A percentile compares a stretch with the other conserved stretches of the same genome.
phyloP scores from a whole-genome alignment of 2,113 vertebrate genomes.

The Carassius gibelio region DNA sequence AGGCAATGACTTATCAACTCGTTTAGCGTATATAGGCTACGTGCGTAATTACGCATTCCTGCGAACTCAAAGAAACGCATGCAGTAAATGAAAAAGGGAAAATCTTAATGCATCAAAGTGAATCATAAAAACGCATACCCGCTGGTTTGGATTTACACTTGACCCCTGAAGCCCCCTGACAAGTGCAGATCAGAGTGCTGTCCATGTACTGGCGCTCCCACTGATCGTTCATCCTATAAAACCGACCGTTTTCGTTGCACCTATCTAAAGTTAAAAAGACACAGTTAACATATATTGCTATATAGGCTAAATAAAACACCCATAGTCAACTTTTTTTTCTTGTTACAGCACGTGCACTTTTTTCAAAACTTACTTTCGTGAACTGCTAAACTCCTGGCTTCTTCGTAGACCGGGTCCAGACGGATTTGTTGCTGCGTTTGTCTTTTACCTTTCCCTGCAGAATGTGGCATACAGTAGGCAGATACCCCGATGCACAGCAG shows the following conservation, averaged over 20 bases:
- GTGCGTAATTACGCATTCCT: neutral
- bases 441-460: constrained; percentile 70
- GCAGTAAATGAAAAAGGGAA: accelerated
- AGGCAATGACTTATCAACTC: too few relatives aligned
- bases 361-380: constrained; percentile 63
- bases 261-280: constrained; percentile 69
- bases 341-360: too few relatives aligned
- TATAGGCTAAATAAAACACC: too few relatives aligned
- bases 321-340: too few relatives aligned
- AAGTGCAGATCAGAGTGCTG: constrained; percentile 89
- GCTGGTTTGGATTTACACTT: constrained; percentile 90
- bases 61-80: neutral
- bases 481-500: constrained; percentile 78
- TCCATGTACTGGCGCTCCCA: constrained; percentile 91
- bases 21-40: neutral
- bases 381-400: constrained; percentile 55
- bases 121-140: constrained; percentile 74
- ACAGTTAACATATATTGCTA: neutral
- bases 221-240: constrained; percentile 85
- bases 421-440: constrained; percentile 83
- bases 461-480: constrained; percentile 64
- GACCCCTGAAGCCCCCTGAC: constrained; percentile 82
- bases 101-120: neutral
- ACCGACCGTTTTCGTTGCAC: constrained; percentile 87
- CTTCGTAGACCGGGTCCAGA: constrained; percentile 70